Percentiles rank a stretch among this genome's conserved stretches.
Evolutionary conservation across 2,113 vertebrate species (phyloP).

Genomic region (Pristiophorus japonicus): DNA sequence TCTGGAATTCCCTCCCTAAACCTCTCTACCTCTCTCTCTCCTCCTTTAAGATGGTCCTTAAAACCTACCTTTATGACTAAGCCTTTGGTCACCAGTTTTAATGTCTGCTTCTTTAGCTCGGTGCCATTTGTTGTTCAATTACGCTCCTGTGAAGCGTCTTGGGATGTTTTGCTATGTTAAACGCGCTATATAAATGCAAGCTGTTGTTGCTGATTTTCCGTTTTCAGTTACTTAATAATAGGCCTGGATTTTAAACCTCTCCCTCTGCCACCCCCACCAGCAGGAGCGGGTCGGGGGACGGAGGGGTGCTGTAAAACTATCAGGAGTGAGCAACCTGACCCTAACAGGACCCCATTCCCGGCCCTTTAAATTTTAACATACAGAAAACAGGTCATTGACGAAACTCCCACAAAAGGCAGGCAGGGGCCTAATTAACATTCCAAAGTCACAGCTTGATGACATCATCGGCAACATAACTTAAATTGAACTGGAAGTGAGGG

Average conservation of each 20-base stretch:
- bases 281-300: too few relatives aligned
- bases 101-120: not conserved
- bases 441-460: too few relatives aligned
- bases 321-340: conserved; percentile 46
- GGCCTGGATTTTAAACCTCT: not conserved
- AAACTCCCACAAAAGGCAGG: too few relatives aligned
- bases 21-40: not conserved
- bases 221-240: too few relatives aligned
- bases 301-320: not conserved
- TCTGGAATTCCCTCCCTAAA: not conserved
- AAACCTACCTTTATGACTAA: not conserved
- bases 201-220: not conserved
- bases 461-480: too few relatives aligned
- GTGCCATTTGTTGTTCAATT: not conserved
- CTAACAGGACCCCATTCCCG: too few relatives aligned
- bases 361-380: too few relatives aligned
- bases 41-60: not conserved
- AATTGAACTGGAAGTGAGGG: too few relatives aligned
- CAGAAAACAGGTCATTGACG: too few relatives aligned
- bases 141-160: too few relatives aligned
- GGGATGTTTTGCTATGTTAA: not conserved
- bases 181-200: not conserved
- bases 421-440: too few relatives aligned
- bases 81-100: too few relatives aligned
- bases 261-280: not conserved